Percentiles rank a stretch among this genome's conserved stretches.
Conservation (phyloP, 2,797 vertebrate species). For the Psittacula echo region DNA sequence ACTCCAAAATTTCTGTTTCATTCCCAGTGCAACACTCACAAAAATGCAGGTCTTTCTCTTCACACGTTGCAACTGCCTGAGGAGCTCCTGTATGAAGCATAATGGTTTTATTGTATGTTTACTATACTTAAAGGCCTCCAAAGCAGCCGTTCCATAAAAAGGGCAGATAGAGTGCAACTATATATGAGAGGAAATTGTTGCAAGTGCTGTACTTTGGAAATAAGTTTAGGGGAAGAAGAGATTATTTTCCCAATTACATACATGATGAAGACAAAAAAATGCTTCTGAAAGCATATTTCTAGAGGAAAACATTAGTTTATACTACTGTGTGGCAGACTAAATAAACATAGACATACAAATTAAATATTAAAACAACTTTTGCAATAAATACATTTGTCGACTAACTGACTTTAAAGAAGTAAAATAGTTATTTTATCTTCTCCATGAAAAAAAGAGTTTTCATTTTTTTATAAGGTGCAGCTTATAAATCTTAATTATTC, state of each 20-base stretch:
- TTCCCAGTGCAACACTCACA: neutral
- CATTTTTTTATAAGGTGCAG: neutral
- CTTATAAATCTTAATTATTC: neutral
- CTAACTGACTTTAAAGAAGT: neutral
- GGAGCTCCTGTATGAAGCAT: neutral
- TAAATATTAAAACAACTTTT: constrained; percentile 61
- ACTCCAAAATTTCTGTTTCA: constrained; percentile 30
- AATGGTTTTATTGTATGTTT: neutral
- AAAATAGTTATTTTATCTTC: neutral
- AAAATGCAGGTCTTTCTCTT: neutral
- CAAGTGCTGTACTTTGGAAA: constrained; percentile 19
- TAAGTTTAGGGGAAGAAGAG: neutral
- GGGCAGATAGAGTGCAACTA: neutral
- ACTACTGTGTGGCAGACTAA: constrained; percentile 3
- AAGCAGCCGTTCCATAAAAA: constrained; percentile 8
- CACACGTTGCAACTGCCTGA: constrained; percentile 6
- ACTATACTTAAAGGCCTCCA: constrained; percentile 3
- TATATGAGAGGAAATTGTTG: constrained; percentile 1
- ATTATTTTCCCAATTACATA: constrained; percentile 18
- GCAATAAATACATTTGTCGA: constrained; percentile 13
- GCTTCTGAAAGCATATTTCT: constrained; percentile 42
- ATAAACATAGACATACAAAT: constrained; percentile 40
- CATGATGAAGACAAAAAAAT: neutral
- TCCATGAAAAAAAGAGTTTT: neutral
- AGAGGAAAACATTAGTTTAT: neutral